A percentile compares a stretch with the other conserved stretches of the same genome.
These are phyloP conservation scores for Tyrannus savana DNA, from an alignment of 2,113 vertebrate species.

Conservation along the genomic window DNA sequence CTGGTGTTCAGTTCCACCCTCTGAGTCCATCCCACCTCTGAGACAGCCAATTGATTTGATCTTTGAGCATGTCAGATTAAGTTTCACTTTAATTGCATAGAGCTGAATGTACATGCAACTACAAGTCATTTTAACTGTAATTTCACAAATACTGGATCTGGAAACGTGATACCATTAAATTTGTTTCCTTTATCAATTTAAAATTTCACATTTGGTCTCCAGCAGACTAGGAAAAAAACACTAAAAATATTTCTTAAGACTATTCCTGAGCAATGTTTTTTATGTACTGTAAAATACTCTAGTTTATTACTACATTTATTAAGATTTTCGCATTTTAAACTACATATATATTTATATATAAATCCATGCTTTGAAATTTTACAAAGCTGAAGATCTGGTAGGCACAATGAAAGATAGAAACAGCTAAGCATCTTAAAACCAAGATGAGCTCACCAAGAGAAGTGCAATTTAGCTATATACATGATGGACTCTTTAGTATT, in stretches of 20 bases:
- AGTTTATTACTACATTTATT: constrained; percentile 20
- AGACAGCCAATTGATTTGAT: not conserved
- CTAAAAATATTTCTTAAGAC: constrained; percentile 41
- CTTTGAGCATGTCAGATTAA: not conserved
- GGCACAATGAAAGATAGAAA: constrained; percentile 25
- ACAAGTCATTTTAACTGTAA: not conserved
- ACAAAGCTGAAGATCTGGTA: constrained; percentile 41
- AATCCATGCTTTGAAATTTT: constrained; percentile 53
- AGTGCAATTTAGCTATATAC: constrained; percentile 39
- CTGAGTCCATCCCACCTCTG: not conserved
- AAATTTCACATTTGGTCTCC: constrained; percentile 42
- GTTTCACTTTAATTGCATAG: constrained; percentile 35
- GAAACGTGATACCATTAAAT: not conserved
- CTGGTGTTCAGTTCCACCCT: constrained; percentile 22
- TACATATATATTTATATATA: constrained; percentile 27
- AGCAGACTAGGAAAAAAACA: not conserved
- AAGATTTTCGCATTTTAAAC: constrained; percentile 11
- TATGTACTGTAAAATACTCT: constrained; percentile 40
- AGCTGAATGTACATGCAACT: constrained; percentile 33
- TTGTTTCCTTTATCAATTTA: not conserved
- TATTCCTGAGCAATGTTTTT: constrained; percentile 58
- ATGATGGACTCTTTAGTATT: not conserved
- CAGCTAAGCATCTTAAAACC: constrained; percentile 31
- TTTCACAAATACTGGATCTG: constrained; percentile 12
- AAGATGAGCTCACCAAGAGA: constrained; percentile 20